phyloP scores from a whole-genome alignment of 2,113 vertebrate species.

The Gobius niger region DNA sequence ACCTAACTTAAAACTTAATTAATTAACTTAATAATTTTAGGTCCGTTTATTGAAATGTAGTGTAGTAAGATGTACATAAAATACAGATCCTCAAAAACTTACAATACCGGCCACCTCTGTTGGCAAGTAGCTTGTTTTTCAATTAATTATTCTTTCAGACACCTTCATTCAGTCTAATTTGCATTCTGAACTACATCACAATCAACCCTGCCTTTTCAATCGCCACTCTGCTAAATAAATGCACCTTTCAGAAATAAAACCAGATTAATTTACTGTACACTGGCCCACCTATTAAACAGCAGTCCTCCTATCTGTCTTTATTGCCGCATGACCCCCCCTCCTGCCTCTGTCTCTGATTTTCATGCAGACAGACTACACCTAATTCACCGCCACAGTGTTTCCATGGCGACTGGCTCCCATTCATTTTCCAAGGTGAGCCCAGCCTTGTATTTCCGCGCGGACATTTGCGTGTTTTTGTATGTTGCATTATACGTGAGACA shows the following conservation, averaged over 20 bases:
- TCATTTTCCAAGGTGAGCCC: conserved; percentile 68
- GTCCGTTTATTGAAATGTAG: too few relatives aligned
- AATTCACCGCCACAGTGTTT: conserved; percentile 67
- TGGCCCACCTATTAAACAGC: conserved; percentile 3
- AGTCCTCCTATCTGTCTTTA: conserved; percentile 25
- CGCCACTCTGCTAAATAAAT: background rate
- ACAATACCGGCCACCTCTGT: too few relatives aligned
- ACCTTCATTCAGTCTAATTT: background rate
- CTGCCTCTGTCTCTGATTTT: conserved; percentile 40
- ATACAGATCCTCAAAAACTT: too few relatives aligned
- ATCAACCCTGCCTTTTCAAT: background rate
- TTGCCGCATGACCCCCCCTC: conserved; percentile 47
- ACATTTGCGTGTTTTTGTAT: background rate
- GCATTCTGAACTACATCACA: background rate
- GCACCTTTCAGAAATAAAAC: conserved; percentile 2
- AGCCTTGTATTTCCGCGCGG: conserved; percentile 48
- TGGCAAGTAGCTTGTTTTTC: too few relatives aligned
- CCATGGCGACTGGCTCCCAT: conserved; percentile 73
- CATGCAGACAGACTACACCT: conserved; percentile 67
- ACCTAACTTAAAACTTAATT: too few relatives aligned
- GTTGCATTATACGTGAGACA: conserved; percentile 24
- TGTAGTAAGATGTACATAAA: too few relatives aligned
- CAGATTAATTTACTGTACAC: background rate
- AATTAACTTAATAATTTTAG: too few relatives aligned
- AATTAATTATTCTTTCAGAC: too few relatives aligned